Base-by-base conservation (phyloP, 2,888 invertebrate genomes). In the Thyatira batis region DNA sequence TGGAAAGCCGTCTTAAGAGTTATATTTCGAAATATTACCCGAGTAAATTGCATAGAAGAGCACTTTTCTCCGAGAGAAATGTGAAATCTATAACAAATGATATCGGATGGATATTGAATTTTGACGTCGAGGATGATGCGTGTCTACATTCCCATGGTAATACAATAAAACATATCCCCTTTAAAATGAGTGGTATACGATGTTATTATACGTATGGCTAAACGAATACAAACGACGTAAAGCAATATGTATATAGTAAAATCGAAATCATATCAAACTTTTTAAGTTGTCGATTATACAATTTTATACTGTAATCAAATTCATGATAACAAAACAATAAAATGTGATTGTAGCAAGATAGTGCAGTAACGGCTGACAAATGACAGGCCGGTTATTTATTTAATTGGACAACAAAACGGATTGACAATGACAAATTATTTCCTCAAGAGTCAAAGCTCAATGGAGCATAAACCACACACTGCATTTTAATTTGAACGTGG, bases 371-470 rank as follows among this genome's bases (percentile, higher is more conserved):
- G 56, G 30, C 50, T n/a, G n/a, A n/a, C n/a, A n/a, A 53, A 53
- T 20, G 51, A 55, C 52, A 56, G 54, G 59, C 50, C 51, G 55
- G 57, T 51, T 49, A 74, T 72, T 71, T 70, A 80, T 85, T 82
- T 84, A 82, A 85, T 83, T 85, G 80, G 77, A 74, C 77, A 79
- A 80, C 79, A 72, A 73, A 76, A 80, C 60, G 75, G 80, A 82
- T 84, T 84, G 89, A 87, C 88, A 87, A 80, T 85, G 89, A 90
- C 76, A 77, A 80, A 89, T 87, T 82, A 78, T 86, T 86, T 83
- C 83, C 82, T 82, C 75, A 71, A 78, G 65, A 55, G 71, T 68
- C 68, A 63, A 75, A 68, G 66, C 73, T 65, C 55, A 60, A 68
- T 63, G 54, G 55, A 50, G 57, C 64, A 69, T 68, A 76, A 77